These are phyloP conservation scores for Caenorhabditis sp. DNA, from an alignment of 2,888 invertebrate species.

Conservation along the genomic window DNA sequence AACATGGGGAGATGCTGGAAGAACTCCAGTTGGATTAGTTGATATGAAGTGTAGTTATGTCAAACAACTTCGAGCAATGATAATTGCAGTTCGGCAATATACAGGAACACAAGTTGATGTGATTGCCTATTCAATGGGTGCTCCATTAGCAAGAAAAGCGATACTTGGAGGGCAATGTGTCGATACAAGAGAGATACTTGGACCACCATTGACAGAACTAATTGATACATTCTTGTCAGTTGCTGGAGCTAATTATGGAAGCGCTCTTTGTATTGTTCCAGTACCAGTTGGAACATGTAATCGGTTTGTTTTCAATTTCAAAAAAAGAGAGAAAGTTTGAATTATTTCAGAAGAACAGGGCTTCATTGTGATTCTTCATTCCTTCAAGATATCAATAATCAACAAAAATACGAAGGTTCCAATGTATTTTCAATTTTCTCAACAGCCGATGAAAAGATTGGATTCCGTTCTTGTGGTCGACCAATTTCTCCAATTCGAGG, in stretches of 20 bases:
- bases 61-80: slow-evolving; percentile 68
- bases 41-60: slow-evolving; percentile 69
- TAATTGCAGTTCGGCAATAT: slow-evolving; percentile 69
- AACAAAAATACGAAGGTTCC: slow-evolving; percentile 62
- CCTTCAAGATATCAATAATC: slow-evolving; percentile 65
- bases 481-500: slow-evolving; percentile 64
- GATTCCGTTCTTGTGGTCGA: slow-evolving; percentile 57
- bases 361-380: slow-evolving; percentile 69
- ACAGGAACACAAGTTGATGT: slow-evolving; percentile 67
- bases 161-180: slow-evolving; percentile 66
- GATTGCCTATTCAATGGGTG: slow-evolving; percentile 69
- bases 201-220: slow-evolving; percentile 68
- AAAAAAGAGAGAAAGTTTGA: too few species aligned
- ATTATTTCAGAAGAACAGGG: slow-evolving; percentile 55
- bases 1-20: slow-evolving; percentile 69
- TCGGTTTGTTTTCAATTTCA: slow-evolving; percentile 25
- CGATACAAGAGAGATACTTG: slow-evolving; percentile 60
- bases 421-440: slow-evolving; percentile 67
- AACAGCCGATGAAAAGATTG: slow-evolving; percentile 66
- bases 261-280: slow-evolving; percentile 64
- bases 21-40: slow-evolving; percentile 65
- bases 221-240: slow-evolving; percentile 68
- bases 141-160: slow-evolving; percentile 65
- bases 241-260: slow-evolving; percentile 69
- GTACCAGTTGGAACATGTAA: slow-evolving; percentile 69